A percentile compares a stretch with the other conserved stretches of the same genome.
Evolutionary conservation across 2,888 invertebrate genomes (phyloP).

Genomic region (Plagiodera versicolora): DNA sequence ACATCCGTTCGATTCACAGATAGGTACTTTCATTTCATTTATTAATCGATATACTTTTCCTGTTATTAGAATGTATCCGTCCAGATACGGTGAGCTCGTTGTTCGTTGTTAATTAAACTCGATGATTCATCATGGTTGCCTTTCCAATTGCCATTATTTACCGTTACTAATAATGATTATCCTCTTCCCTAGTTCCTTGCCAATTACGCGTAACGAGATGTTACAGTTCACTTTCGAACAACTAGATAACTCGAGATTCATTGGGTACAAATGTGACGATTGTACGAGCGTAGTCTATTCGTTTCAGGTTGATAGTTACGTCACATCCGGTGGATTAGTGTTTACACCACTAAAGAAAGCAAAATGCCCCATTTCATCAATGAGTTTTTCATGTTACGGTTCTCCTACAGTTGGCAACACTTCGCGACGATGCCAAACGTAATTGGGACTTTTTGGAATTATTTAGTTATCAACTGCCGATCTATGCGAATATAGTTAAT

Average conservation of each 20-base stretch:
- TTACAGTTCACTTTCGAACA: constrained; percentile 13
- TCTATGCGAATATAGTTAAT: too few relatives aligned
- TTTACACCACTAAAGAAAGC: too few relatives aligned
- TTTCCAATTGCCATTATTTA: not conserved
- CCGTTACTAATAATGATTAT: not conserved
- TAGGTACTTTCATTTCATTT: not conserved
- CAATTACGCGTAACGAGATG: not conserved
- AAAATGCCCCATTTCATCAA: too few relatives aligned
- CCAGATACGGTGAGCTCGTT: not conserved
- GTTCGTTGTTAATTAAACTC: not conserved
- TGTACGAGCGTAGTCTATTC: too few relatives aligned
- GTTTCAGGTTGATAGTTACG: too few relatives aligned
- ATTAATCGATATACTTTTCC: not conserved
- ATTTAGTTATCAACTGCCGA: too few relatives aligned
- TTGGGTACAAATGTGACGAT: not conserved
- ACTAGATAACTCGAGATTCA: not conserved
- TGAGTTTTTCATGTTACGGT: too few relatives aligned
- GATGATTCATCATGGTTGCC: not conserved
- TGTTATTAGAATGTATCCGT: not conserved
- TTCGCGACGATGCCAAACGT: too few relatives aligned
- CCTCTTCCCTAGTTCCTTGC: not conserved
- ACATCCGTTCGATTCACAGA: not conserved
- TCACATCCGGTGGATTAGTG: too few relatives aligned
- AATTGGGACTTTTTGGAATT: too few relatives aligned
- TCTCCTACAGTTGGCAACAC: too few relatives aligned